A percentile compares a stretch with the other conserved stretches of the same genome.
These are phyloP conservation scores for Sylvicapra grimmia DNA, from an alignment of 2,113 vertebrate genomes.

Conservation along the genomic window DNA sequence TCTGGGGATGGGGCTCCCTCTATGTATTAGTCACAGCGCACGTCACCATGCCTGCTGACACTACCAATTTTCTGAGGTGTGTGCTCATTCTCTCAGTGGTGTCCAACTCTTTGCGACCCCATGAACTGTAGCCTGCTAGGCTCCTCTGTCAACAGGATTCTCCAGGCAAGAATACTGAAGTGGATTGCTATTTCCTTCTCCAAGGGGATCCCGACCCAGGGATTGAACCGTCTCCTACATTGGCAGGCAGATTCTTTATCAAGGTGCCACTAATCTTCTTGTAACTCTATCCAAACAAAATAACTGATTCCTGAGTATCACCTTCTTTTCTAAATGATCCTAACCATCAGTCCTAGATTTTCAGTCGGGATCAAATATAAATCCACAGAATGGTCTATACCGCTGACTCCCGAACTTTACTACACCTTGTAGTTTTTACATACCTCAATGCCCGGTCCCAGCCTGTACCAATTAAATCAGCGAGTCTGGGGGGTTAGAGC, in stretches of 20 bases:
- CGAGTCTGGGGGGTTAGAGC: no score
- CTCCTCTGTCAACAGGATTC: neutral
- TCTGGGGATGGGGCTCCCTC: neutral
- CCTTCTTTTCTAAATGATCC: constrained; percentile 19
- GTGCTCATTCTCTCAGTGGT: neutral
- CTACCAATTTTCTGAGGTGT: neutral
- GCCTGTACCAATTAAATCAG: neutral
- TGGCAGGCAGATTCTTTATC: neutral
- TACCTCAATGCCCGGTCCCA: fast-evolving
- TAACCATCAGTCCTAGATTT: neutral
- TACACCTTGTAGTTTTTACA: neutral
- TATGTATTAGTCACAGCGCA: neutral
- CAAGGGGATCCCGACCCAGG: neutral
- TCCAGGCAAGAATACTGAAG: neutral
- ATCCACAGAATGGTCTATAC: neutral
- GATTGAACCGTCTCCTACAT: neutral
- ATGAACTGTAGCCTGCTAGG: neutral
- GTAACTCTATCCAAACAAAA: neutral
- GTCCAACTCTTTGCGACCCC: neutral
- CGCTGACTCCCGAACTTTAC: neutral
- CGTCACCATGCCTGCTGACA: neutral
- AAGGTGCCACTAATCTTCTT: neutral
- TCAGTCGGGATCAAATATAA: neutral
- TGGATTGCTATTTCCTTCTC: neutral
- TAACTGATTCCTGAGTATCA: neutral